Conservation (phyloP, 2,888 invertebrate genomes). For the Drosophila greeni region DNA sequence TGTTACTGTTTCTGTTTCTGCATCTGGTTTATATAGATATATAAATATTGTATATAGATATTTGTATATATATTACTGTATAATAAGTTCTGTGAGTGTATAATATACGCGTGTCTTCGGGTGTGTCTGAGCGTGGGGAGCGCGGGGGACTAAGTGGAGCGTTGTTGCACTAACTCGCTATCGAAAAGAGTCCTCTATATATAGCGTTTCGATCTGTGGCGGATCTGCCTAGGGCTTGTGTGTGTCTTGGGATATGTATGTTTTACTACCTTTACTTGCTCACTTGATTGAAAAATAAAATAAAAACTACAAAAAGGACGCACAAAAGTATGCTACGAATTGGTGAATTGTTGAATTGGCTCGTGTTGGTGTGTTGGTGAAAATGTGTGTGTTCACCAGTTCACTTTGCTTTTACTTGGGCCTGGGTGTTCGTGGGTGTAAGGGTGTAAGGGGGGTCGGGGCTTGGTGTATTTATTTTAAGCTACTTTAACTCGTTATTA, state of each 20-base stretch:
- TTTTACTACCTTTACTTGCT: conserved; percentile 42
- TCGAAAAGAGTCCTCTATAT: conserved; percentile 32
- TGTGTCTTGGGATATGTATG: conserved; percentile 32
- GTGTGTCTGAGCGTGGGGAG: conserved; percentile 21
- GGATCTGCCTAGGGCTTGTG: conserved; percentile 4
- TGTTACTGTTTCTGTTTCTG: conserved; percentile 20
- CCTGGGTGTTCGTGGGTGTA: conserved; percentile 21
- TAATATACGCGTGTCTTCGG: conserved; percentile 26
- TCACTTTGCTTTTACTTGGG: conserved; percentile 63
- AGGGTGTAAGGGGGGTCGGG: background rate
- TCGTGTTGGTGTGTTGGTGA: conserved; percentile 3
- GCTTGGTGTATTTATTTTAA: conserved; percentile 32
- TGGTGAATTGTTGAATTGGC: conserved; percentile 24
- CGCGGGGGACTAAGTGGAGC: conserved; percentile 26
- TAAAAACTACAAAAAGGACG: conserved; percentile 35
- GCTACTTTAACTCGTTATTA: conserved; percentile 40
- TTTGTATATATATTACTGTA: conserved; percentile 56
- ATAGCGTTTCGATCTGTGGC: conserved; percentile 18
- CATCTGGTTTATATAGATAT: conserved; percentile 47
- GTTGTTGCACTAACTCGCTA: conserved; percentile 30
- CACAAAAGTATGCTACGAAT: conserved; percentile 56
- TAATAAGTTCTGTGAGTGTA: conserved; percentile 58
- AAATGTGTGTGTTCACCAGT: conserved; percentile 45
- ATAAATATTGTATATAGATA: conserved; percentile 54
- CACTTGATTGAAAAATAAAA: conserved; percentile 20